These are phyloP conservation scores for Amblyteles armatorius DNA, from an alignment of 2,888 invertebrate species.

Conservation along the genomic window DNA sequence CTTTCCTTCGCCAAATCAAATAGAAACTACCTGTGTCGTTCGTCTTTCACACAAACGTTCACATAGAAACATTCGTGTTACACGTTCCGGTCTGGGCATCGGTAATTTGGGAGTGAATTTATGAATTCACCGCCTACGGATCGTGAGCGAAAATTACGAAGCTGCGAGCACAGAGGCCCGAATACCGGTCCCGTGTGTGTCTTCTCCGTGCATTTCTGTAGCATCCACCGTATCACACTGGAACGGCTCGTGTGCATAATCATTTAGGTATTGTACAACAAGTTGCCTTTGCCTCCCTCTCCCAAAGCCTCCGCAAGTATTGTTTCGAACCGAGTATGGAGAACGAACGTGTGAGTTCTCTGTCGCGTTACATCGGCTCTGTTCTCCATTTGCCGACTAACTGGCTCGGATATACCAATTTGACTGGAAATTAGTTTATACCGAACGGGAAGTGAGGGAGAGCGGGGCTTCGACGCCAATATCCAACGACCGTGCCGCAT, in stretches of 20 bases:
- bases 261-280: conserved; percentile 17
- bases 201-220: background rate
- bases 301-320: conserved; percentile 5
- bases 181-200: background rate
- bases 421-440: conserved; percentile 78
- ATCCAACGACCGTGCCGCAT: conserved; percentile 25
- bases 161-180: background rate
- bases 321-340: background rate
- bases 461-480: conserved; percentile 37
- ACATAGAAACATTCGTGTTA: background rate
- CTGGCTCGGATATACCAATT: conserved; percentile 77
- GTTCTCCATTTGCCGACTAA: conserved; percentile 74
- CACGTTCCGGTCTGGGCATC: background rate
- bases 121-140: conserved; percentile 6
- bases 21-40: conserved; percentile 17
- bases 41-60: background rate
- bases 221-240: background rate
- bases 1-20: conserved; percentile 19
- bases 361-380: conserved; percentile 44
- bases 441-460: conserved; percentile 65
- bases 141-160: conserved; percentile 40
- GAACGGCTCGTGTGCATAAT: conserved; percentile 16
- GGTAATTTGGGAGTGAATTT: conserved; percentile 5
- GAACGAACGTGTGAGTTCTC: background rate
- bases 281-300: conserved; percentile 17